These are phyloP conservation scores for Eulemur rufifrons DNA, from an alignment of 2,113 vertebrate species.

Conservation along the genomic window DNA sequence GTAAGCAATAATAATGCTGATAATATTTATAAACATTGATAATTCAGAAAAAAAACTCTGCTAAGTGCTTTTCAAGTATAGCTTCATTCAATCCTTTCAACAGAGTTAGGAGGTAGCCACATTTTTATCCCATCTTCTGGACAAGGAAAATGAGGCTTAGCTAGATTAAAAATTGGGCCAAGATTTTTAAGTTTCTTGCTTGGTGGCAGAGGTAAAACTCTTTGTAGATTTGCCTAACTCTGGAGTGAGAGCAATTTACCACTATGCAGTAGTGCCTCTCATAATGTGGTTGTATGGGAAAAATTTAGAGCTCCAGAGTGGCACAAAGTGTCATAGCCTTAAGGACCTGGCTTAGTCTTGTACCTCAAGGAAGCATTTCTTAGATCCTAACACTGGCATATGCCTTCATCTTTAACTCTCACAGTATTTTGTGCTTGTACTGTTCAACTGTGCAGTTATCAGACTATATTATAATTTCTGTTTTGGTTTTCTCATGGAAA, in stretches of 20 bases:
- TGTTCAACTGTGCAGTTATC: neutral
- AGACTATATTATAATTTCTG: neutral
- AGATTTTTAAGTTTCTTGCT: neutral
- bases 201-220: neutral
- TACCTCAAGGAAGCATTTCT: neutral
- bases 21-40: neutral
- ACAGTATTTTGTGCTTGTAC: neutral
- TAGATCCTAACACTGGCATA: neutral
- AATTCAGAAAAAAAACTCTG: neutral
- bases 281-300: neutral
- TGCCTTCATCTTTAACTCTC: neutral
- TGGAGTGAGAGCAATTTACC: neutral
- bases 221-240: neutral
- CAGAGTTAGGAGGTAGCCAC: neutral
- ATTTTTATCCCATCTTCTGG: neutral
- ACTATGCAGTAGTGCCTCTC: neutral
- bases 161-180: neutral
- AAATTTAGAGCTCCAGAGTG: neutral
- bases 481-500: neutral
- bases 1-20: neutral
- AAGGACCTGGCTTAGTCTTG: neutral
- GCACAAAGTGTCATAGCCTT: neutral
- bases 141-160: neutral
- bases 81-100: neutral
- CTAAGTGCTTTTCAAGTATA: neutral